Evolutionary conservation across 2,113 vertebrate genomes (phyloP), one percentile per base, ranked within the genome.

Genomic region (Charina bottae): DNA sequence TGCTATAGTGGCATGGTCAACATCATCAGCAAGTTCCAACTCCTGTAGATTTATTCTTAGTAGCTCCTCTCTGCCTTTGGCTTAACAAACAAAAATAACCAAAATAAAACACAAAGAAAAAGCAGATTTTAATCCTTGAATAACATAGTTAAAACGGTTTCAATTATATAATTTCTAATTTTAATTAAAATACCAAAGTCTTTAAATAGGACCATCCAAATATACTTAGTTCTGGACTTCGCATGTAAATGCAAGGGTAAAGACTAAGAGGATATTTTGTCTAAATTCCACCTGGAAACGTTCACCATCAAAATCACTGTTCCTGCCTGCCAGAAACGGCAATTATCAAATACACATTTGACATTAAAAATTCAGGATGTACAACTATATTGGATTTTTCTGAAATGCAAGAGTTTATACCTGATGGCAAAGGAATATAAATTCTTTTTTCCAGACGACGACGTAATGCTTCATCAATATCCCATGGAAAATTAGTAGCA

Each of bases 401-500:
- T 91, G 26, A 60, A 88, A 72, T 93, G 15, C 15, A 55, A 28
- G 2, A 42, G 68, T 90, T 94, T 56, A 89, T 98, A 99, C 99
- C 98, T 97, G 98, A 99, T n/a, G 99, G 99, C 87, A 99, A 97
- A 33, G 99, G 99, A 97, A 99, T 99, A 93, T 99, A 99, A 96
- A 99, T 99, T 96, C 99, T 98, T 93, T 99, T 99, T 94, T 99
- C 99, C 93, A 99, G 96, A 26, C 99, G 98, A 56, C 99, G 97
- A 92, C 99, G 98, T 96, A 99, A 97, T 91, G 99, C 99, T 96
- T 99, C 99, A 92, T 99, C 99, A 72, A 99, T 99, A 97, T 99
- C 99, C 99, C 99, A 99, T 4, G 99, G 99, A 95, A 99, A 99
- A 97, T 99, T 99, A 85, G 99, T 99, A 94, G 99, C 99, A 91